Conservation (phyloP, 2,888 invertebrate genomes). For the Acrocera orbiculus region DNA sequence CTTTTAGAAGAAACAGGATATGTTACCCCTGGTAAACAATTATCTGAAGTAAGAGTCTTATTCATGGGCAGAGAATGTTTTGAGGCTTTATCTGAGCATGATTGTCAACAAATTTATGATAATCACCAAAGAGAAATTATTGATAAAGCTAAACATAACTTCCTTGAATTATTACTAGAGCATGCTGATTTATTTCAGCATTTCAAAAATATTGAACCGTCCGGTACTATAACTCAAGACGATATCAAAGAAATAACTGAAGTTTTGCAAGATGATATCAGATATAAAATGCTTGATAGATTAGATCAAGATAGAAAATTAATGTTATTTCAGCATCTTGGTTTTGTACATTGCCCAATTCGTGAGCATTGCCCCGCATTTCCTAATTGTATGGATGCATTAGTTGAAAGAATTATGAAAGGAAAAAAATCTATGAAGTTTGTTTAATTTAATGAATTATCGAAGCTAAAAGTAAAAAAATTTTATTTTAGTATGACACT, state of each 20-base stretch:
- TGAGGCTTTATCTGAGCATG: conserved; percentile 75
- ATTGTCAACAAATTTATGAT: conserved; percentile 84
- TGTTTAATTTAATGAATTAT: conserved; percentile 3
- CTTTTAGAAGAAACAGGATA: conserved; percentile 85
- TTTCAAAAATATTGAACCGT: conserved; percentile 75
- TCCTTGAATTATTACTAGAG: conserved; percentile 81
- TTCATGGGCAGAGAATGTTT: conserved; percentile 92
- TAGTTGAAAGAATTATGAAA: conserved; percentile 52
- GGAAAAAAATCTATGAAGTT: conserved; percentile 46
- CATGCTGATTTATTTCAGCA: conserved; percentile 87
- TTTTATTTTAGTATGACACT: conserved; percentile 15
- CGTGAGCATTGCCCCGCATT: conserved; percentile 86
- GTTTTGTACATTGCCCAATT: conserved; percentile 90
- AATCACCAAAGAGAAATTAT: conserved; percentile 82
- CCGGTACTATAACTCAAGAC: conserved; percentile 81
- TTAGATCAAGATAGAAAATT: conserved; percentile 88
- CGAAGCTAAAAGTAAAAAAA: no score
- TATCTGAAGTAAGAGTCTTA: conserved; percentile 75
- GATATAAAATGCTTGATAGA: conserved; percentile 84
- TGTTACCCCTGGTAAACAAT: conserved; percentile 86
- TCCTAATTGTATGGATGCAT: conserved; percentile 62
- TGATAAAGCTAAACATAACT: conserved; percentile 75
- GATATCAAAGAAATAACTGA: conserved; percentile 88
- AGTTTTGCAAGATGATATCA: conserved; percentile 74
- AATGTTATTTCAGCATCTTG: conserved; percentile 86